Base-by-base conservation (phyloP, 64 coral and sea anemone genomes). In the Pocillopora damicornis region DNA sequence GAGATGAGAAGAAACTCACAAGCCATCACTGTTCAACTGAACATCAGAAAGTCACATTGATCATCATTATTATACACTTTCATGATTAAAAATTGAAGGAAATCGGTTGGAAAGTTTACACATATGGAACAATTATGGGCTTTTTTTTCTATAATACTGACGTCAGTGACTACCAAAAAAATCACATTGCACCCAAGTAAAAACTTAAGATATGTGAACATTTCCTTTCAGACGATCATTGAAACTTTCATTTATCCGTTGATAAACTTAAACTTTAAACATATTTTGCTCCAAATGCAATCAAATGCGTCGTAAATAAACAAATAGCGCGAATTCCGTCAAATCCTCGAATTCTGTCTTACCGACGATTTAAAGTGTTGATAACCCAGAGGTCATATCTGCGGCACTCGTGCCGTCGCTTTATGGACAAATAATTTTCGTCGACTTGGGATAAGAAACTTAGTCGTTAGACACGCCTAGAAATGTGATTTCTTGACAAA, bases 301-400 rank as follows among this genome's bases (percentile, higher is more conserved):
- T 62, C 79, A 81, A 36, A 35, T 63, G 36, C 11, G 60, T 81
- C 59, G 16, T 12, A 81, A 81, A 81, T 81, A 81, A 81, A 63
- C 26, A 63, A 63, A 81, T 60, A 34, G n/a, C 25, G 14, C 13
- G 30, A 81, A 81, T 81, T 60, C 75, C 15, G 17, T 37, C 15
- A 77, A 20, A 38, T 77, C 26, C 59, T 81, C 23, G 37, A 81
- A 81, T 81, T 81, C 30, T 81, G 36, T 62, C 26, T 51, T 17
- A 15, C 35, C 15, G 79, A 81, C 35, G 64, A 61, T 4, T 59
- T 6, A 26, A 17, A 60, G 13, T 81, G 13, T 26, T 34, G 60
- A 37, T 63, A 4, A 18, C 59, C 57, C 18, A 14, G 79, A 63
- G 60, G 79, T 81, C 60, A 62, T 17, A 13, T 13, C 56, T 60